A percentile compares a stretch with the other conserved stretches of the same genome.
Evolutionary conservation across 2,797 vertebrate species (phyloP).

Genomic region (Onychomys leucogaster): DNA sequence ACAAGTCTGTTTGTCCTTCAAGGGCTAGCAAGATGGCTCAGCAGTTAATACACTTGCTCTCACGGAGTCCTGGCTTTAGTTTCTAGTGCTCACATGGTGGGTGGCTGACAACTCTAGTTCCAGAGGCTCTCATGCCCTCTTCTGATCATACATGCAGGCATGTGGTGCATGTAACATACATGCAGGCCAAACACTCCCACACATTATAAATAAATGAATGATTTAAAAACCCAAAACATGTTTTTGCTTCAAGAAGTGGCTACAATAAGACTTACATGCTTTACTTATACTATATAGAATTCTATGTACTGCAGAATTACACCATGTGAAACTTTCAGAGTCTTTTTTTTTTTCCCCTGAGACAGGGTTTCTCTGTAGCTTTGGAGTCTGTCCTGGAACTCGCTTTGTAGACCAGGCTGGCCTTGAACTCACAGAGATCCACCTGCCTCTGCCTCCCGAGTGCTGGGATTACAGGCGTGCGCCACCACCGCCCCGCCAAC

Average conservation of each 20-base stretch:
- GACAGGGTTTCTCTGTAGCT: too few relatives aligned
- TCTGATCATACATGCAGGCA: neutral
- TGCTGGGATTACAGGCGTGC: too few relatives aligned
- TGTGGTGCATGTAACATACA: too few relatives aligned
- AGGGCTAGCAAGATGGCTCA: neutral
- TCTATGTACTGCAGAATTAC: neutral
- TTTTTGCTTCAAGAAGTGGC: constrained; percentile 16
- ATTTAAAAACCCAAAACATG: neutral
- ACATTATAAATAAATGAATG: neutral
- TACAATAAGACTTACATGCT: neutral
- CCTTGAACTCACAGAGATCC: too few relatives aligned
- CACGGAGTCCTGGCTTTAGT: neutral
- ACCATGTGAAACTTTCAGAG: constrained; percentile 6
- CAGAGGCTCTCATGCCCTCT: neutral
- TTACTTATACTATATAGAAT: neutral
- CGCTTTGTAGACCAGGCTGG: too few relatives aligned
- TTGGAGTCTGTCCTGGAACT: too few relatives aligned
- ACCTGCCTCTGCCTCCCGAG: too few relatives aligned
- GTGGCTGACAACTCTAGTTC: neutral
- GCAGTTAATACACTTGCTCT: neutral
- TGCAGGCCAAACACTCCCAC: neutral
- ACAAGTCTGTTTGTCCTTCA: neutral
- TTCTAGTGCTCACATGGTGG: neutral
- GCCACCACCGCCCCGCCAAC: too few relatives aligned
- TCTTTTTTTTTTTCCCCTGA: too few relatives aligned